Evolutionary conservation across 2,888 invertebrate genomes (phyloP).

Genomic region (Plebejus melissa): DNA sequence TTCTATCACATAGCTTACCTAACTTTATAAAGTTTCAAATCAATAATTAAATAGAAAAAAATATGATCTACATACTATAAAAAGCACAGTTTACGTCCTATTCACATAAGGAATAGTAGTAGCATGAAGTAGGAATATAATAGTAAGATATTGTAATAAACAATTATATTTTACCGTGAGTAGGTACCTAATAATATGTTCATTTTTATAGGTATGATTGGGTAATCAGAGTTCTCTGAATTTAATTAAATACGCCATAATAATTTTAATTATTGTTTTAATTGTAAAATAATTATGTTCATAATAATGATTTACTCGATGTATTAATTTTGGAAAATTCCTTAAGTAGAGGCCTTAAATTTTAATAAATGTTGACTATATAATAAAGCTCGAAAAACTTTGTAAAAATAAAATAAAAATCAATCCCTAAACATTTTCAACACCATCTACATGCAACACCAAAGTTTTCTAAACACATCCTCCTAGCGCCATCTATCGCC

Average conservation of each 20-base stretch:
- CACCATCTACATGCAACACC: background rate
- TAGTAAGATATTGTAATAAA: background rate
- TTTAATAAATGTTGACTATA: background rate
- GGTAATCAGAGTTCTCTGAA: background rate
- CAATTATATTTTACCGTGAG: background rate
- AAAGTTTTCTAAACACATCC: conserved; percentile 31
- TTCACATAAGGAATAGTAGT: too few species aligned
- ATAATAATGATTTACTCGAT: background rate
- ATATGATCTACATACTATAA: too few species aligned
- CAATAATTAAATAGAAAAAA: too few species aligned
- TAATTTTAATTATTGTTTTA: background rate
- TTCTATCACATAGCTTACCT: too few species aligned
- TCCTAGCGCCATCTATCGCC: conserved; percentile 58
- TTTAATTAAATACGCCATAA: background rate
- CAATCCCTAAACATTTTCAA: background rate
- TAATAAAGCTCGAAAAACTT: background rate
- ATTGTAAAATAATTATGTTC: too few species aligned
- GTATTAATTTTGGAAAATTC: background rate
- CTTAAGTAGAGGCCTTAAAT: background rate
- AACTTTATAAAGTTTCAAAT: too few species aligned
- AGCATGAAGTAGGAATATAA: background rate
- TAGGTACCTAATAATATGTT: background rate
- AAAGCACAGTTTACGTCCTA: too few species aligned
- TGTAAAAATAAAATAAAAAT: background rate
- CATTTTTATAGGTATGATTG: background rate